These are phyloP conservation scores for Synergus laeviventris DNA, from an alignment of 2,888 invertebrate genomes.

Conservation along the genomic window DNA sequence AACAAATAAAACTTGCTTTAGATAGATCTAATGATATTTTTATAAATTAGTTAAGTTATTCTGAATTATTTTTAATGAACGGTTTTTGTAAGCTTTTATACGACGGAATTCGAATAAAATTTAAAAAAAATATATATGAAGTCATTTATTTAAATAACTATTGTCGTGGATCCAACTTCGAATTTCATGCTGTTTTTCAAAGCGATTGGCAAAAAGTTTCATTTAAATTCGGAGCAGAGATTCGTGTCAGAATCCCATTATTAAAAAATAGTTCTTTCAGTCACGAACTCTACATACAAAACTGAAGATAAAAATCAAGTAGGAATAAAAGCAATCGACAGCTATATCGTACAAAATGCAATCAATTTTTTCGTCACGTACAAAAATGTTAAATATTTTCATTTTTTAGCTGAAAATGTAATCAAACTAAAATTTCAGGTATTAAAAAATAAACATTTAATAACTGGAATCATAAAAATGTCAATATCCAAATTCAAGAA, in stretches of 20 bases:
- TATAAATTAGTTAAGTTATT: not conserved
- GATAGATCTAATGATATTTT: not conserved
- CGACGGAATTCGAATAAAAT: not conserved
- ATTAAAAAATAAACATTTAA: too few relatives aligned
- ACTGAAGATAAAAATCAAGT: not conserved
- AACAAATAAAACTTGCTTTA: not conserved
- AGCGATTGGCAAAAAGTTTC: not conserved
- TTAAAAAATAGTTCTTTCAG: not conserved
- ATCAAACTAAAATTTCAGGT: too few relatives aligned
- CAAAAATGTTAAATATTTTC: not conserved
- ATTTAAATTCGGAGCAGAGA: not conserved
- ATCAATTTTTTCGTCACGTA: not conserved
- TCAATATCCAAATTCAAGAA: too few relatives aligned
- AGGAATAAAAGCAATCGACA: not conserved
- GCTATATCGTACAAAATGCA: not conserved
- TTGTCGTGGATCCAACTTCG: not conserved
- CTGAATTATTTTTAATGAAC: not conserved
- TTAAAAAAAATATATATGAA: not conserved
- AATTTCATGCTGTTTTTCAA: not conserved
- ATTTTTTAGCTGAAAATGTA: not conserved
- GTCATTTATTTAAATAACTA: not conserved
- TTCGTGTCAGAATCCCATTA: constrained; percentile 1
- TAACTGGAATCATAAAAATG: too few relatives aligned
- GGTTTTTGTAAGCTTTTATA: constrained; percentile 5
- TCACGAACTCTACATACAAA: not conserved